Base-by-base conservation (phyloP, 2,113 vertebrate genomes). In the Cygnus atratus region DNA sequence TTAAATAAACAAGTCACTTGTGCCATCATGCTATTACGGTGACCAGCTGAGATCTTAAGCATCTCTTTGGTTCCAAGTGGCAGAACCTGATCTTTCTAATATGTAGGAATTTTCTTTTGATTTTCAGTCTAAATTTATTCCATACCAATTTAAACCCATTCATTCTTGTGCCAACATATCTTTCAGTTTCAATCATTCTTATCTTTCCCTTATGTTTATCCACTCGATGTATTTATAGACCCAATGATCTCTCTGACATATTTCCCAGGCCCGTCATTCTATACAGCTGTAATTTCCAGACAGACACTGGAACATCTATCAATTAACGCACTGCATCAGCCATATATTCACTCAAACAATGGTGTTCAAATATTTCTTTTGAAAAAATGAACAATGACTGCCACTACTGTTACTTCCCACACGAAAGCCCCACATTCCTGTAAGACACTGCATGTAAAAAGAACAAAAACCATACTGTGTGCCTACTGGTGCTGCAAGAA, bases 191-290 rank as follows among this genome's bases (percentile, higher is more conserved):
- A 83, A 11, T 87, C 54, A 74, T 74, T 80, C 79, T 77, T 73
- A 43, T 24, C 46, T 80, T 92, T 81, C 86, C 46, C 85, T 85
- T 93, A 62, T 52, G 71, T 88, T 94, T 93, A 88, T 71, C 79
- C 65, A 67, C 46, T 88, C 71, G 76, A 81, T 0, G 0, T 83
- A 86, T 84, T 95, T 93, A 92, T 22, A 84, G 76, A 90, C 18
- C 41, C 13, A 70, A 33, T 0, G 2, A 70, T 62, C 46, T 46
- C 72, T 80, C 75, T 92, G 87, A 93, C 81, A 43, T 50, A 77
- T 46, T 88, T 90, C 72, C 57, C 55, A 66, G 83, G 54, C 19
- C 81, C 81, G 72, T 85, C 74, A 73, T 39, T 85, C 77, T 46
- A 72, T 35, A 77, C 9, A 50, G 50, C 43, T 74, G 37, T 77